Conservation (phyloP, 30 jellyfish, hydroid and myxozoan genomes). For the Clytia hemisphaerica region DNA sequence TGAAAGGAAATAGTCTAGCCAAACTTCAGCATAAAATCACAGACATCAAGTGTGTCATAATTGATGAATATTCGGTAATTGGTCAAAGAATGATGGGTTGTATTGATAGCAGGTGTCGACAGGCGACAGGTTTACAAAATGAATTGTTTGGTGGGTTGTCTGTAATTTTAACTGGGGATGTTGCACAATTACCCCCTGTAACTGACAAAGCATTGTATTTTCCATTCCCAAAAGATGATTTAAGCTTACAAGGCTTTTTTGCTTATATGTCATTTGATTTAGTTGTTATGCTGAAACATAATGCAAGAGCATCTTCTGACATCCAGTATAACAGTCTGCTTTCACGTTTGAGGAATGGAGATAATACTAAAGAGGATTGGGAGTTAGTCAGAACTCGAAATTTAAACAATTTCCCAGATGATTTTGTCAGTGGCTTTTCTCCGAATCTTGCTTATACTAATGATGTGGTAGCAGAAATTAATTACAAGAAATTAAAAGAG, state of each 20-base stretch:
- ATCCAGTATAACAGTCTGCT: neutral
- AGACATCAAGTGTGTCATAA: constrained; percentile 12
- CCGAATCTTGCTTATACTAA: neutral
- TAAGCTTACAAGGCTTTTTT: constrained; percentile 11
- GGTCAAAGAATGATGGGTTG: constrained; percentile 18
- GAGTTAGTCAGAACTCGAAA: too few relatives aligned
- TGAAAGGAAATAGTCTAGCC: constrained; percentile 15
- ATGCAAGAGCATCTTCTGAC: neutral
- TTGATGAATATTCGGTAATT: constrained; percentile 18
- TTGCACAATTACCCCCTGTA: constrained; percentile 16
- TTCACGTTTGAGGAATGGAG: neutral
- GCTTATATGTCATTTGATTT: neutral
- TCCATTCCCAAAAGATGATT: neutral
- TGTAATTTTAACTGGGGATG: constrained; percentile 12
- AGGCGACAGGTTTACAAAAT: neutral
- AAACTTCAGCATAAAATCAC: constrained; percentile 3
- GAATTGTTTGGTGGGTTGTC: constrained; percentile 5
- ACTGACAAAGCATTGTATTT: neutral
- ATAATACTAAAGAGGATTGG: too few relatives aligned
- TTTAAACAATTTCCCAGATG: too few relatives aligned
- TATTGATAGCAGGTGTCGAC: constrained; percentile 12
- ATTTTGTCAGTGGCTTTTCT: too few relatives aligned
- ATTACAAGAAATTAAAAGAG: neutral
- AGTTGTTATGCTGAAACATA: neutral
- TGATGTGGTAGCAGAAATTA: neutral